These are phyloP conservation scores for Lates japonicus DNA, from an alignment of 2,797 vertebrate genomes.

Conservation along the genomic window DNA sequence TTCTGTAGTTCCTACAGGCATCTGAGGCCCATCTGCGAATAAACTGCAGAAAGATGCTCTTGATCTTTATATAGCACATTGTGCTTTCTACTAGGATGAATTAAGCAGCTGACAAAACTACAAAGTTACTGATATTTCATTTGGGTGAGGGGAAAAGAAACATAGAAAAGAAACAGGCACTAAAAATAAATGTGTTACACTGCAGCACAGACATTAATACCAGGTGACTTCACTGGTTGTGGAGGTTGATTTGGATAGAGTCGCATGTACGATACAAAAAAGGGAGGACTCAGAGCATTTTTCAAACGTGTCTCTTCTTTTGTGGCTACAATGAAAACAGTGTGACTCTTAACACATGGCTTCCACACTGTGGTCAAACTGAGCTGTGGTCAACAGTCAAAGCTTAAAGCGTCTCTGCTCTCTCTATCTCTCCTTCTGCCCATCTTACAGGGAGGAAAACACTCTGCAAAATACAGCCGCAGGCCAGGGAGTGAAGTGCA, in stretches of 20 bases:
- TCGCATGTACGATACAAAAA: conserved; percentile 48
- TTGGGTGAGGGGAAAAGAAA: conserved; percentile 42
- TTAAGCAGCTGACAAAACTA: conserved; percentile 63
- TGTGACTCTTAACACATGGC: conserved; percentile 29
- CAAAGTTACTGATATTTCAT: conserved; percentile 59
- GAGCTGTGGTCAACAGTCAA: conserved; percentile 26
- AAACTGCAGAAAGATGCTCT: conserved; percentile 49
- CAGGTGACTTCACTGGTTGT: conserved; percentile 62
- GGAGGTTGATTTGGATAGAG: conserved; percentile 49
- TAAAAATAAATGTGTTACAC: conserved; percentile 70
- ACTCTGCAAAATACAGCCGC: conserved; percentile 21
- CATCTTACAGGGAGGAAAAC: conserved; percentile 50
- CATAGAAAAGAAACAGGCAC: conserved; percentile 34
- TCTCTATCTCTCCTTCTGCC: conserved; percentile 17
- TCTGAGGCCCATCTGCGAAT: conserved; percentile 64
- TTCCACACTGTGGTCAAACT: conserved; percentile 35
- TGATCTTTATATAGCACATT: conserved; percentile 76
- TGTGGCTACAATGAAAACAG: conserved; percentile 29
- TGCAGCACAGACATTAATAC: conserved; percentile 42
- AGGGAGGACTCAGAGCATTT: conserved; percentile 23
- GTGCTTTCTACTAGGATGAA: conserved; percentile 39
- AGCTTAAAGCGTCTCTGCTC: conserved; percentile 3
- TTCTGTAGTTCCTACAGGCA: conserved; percentile 34
- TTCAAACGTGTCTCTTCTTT: conserved; percentile 19
- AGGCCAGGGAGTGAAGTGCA: conserved; percentile 45